These are phyloP conservation scores for Lethocerus indicus DNA, from an alignment of 1,140 invertebrate genomes.

Conservation along the genomic window DNA sequence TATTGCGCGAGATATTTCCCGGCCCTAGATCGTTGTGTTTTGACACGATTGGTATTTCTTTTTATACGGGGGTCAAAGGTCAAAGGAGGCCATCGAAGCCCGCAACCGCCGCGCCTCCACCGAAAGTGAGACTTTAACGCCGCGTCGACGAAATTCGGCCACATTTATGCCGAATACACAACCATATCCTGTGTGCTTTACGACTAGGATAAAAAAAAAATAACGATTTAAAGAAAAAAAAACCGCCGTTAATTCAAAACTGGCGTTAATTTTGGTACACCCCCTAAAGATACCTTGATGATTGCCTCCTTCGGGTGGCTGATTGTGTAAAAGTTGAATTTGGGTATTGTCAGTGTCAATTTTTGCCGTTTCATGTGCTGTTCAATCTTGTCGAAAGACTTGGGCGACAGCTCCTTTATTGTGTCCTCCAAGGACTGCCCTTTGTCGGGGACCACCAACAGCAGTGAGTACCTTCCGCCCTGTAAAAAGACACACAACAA, in stretches of 20 bases:
- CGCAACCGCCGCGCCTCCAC: no score
- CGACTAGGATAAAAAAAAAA: background rate
- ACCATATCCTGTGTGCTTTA: background rate
- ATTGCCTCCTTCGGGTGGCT: constrained; percentile 6
- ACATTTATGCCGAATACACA: background rate
- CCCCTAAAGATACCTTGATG: constrained; percentile 1
- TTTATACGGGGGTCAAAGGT: no score
- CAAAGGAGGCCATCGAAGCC: no score
- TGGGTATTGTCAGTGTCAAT: constrained; percentile 7
- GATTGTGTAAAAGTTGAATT: constrained; percentile 11
- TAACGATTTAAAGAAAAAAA: background rate
- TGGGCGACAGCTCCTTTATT: background rate
- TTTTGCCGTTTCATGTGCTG: background rate
- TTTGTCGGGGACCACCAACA: constrained; percentile 1
- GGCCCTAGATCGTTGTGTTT: no score
- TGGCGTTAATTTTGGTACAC: background rate
- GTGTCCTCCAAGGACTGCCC: background rate
- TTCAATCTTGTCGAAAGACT: constrained; percentile 1
- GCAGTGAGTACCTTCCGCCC: constrained; percentile 6
- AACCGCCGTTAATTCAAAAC: background rate
- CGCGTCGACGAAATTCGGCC: background rate
- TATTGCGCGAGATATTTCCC: no score
- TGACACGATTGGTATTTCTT: no score
- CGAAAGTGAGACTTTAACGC: background rate
- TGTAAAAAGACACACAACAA: constrained; percentile 3